Conservation (phyloP, 1,140 invertebrate genomes). For the Drosophila bocqueti region DNA sequence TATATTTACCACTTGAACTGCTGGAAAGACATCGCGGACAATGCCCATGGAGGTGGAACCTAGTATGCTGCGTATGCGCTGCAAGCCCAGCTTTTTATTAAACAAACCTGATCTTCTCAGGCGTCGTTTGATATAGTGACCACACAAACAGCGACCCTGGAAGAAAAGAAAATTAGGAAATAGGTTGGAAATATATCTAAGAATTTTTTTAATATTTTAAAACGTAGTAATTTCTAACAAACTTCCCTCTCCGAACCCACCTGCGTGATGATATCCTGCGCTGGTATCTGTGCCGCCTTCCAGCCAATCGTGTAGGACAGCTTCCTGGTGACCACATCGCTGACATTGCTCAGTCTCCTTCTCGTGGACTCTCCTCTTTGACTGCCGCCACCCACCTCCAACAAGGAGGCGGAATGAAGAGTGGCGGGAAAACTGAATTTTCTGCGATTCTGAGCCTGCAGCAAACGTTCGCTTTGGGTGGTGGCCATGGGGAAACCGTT, state of each 20-base stretch:
- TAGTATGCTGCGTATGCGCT: slow-evolving; percentile 88
- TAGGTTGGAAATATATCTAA: not conserved
- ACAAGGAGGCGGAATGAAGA: slow-evolving; percentile 83
- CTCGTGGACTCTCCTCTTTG: slow-evolving; percentile 79
- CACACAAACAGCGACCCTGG: slow-evolving; percentile 87
- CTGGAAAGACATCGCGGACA: slow-evolving; percentile 87
- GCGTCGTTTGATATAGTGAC: slow-evolving; percentile 88
- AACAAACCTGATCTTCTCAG: slow-evolving; percentile 89
- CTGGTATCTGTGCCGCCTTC: slow-evolving; percentile 86
- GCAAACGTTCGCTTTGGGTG: slow-evolving; percentile 63
- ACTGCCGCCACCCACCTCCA: slow-evolving; percentile 63
- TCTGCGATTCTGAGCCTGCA: slow-evolving; percentile 78
- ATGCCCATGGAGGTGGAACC: slow-evolving; percentile 85
- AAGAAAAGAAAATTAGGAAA: not conserved
- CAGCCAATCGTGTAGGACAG: slow-evolving; percentile 90
- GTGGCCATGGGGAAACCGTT: slow-evolving; percentile 69
- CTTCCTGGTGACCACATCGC: slow-evolving; percentile 89
- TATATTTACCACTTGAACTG: slow-evolving; percentile 79
- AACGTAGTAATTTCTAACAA: no score
- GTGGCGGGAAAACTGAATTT: slow-evolving; percentile 87
- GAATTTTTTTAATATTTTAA: not conserved
- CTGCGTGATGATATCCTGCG: slow-evolving; percentile 87
- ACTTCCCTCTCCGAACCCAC: slow-evolving; percentile 21
- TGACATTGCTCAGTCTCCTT: slow-evolving; percentile 89
- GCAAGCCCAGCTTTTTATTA: slow-evolving; percentile 89